Base-by-base conservation (phyloP, 2,888 invertebrate species). In the Microplitis deprimator region DNA sequence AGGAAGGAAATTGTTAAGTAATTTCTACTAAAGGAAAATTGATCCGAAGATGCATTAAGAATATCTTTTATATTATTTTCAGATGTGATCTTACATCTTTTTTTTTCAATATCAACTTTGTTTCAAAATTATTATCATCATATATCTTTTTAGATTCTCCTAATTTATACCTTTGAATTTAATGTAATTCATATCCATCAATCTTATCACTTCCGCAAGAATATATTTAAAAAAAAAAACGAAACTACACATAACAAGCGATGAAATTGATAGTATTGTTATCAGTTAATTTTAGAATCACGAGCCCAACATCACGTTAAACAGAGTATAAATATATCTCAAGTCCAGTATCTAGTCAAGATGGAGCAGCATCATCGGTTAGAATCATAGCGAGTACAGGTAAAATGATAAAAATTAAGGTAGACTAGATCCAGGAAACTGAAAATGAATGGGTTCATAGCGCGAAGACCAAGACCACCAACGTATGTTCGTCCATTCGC, bases 391-490 rank as follows among this genome's bases (percentile, higher is more conserved):
- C 5, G 39, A 16, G 38, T 38, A 38, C 16, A 67, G n/a, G n/a
- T 39, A n/a, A 13, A 41, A 68, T 68, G 68, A 68, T 68, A 41
- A 68, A 16, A 68, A 68, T 68, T 17, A 68, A 68, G 64, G 50
- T 16, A 17, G 69, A 64, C 68, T 50, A 68, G 69, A 64, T 75
- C 75, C 75, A 70, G 75, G 75, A 75, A 75, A 75, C 64, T 75
- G 29, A 69, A 75, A 69, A 70, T 75, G 67, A 62, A 62, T 69
- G 75, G 17, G 61, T 72, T 62, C 61, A 62, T 5, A 64, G 61
- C 59, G 16, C 29, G 20, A 29, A 50, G 50, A 13, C 13, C 50
- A 50, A 64, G 75, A 75, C 75, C 75, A 75, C 75, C 75, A 75
- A 64, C 69, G 62, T 70, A 16, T 40, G 29, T 62, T 64, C 38